Evolutionary conservation across 2,113 vertebrate genomes (phyloP).

Genomic region (Dromaius novaehollandiae): DNA sequence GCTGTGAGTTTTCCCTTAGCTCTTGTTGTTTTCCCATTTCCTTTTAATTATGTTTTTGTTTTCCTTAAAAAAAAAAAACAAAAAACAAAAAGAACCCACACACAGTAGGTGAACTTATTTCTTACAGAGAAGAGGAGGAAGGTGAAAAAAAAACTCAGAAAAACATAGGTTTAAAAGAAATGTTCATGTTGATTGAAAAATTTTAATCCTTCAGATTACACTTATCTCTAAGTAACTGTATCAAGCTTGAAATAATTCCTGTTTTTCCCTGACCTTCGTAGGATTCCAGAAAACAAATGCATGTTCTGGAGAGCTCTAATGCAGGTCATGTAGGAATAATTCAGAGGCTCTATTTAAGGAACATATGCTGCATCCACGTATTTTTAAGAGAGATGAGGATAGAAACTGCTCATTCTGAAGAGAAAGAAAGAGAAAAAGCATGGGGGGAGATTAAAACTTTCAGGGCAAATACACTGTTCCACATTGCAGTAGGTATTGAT

Average conservation of each 20-base stretch:
- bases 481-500: not conserved
- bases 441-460: not conserved
- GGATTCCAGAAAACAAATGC: not conserved
- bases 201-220: not conserved
- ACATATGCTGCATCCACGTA: not conserved
- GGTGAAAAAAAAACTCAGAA: not conserved
- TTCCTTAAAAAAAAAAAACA: not conserved
- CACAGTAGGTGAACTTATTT: not conserved
- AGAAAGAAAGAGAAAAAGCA: not conserved
- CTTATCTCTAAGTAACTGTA: not conserved
- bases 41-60: not conserved
- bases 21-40: not conserved
- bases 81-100: too few species aligned
- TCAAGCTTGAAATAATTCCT: not conserved
- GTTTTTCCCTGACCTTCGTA: not conserved
- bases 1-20: not conserved
- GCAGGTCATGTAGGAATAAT: not conserved
- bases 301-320: not conserved
- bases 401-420: not conserved
- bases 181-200: not conserved
- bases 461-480: not conserved
- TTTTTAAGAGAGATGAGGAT: not conserved
- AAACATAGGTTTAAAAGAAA: not conserved
- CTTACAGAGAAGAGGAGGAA: not conserved
- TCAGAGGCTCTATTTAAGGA: constrained; percentile 21